Base-by-base conservation (phyloP, 2,113 vertebrate genomes). In the Pogonocichla stellata region DNA sequence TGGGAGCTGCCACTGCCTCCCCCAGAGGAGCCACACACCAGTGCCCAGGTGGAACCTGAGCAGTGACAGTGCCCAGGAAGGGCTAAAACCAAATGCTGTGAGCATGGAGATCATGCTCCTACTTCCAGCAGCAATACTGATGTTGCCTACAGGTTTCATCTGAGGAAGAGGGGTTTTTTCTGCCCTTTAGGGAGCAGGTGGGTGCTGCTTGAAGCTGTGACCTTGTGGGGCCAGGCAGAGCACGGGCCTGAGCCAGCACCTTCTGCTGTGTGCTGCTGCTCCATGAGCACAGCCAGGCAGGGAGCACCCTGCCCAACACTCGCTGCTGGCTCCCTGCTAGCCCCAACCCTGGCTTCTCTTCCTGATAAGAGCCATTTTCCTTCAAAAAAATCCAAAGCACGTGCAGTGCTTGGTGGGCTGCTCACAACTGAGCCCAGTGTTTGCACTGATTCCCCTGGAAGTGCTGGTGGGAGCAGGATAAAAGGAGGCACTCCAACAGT, bases 281-380 rank as follows among this genome's bases (percentile, higher is more conserved):
- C 5, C 6, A 9, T 26, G 64, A 73, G 64, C 8, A 9, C 54
- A 82, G 50, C 40, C 0, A 1, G 51, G 26, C 31, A 40, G 34
- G 24, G 8, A 84, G n/a, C 64, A 29, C 34, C 0, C 0, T 2
- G 1, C 33, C n/a, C 56, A 48, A 14, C 51, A 42, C 28, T 0
- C 23, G 7, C 12, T 10, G 25, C 31, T 6, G 4, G 43, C 85
- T 92, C 43, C 62, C 66, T 88, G 53, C 74, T 80, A 24, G 3
- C 48, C 54, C 67, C 48, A 71, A 0, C 23, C 43, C 61, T 0
- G 0, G 23, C 5, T 85, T 85, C 94, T 87, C 81, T 74, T 22
- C 78, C 42, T n/a, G 81, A 40, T 9, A 47, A 66, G 58, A 84
- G 38, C 26, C 12, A 2, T 88, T 94, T 92, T 67, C 48, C 90